Base-by-base conservation (phyloP, 23 tunicate species). In the Styela clava region DNA sequence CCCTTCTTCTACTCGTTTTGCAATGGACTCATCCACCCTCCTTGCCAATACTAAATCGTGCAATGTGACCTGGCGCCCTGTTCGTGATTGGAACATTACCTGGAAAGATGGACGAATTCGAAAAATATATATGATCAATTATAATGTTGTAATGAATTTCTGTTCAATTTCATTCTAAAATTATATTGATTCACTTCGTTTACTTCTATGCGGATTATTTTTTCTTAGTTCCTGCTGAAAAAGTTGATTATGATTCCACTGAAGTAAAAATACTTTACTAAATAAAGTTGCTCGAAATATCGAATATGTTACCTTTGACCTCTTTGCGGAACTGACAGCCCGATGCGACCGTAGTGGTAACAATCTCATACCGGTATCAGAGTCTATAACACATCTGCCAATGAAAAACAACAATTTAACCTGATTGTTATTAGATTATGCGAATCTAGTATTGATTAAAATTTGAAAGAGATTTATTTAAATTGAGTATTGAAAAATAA, bases 311-410 rank as follows among this genome's bases (percentile, higher is more conserved):
- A 84, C 94, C 94, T 79, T 88, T 52, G 94, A 84, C 34, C 35
- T 74, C 69, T 84, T 62, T 9, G 68, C 12, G 34, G 74, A 77
- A 9, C 86, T 51, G 31, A 87, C 28, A 16, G 69, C 28, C 28
- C 68, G 79, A 21, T 81, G 76, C 16, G 76, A 62, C n/a, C 84
- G 74, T 68, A 91, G 85, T 2, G 99, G 99, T 34, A 96, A 83
- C 67, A 96, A 56, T 32, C 96, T 74, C 52, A 96, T 85, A 2
- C 99, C 99, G 21, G 97, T 87, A 67, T 96, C 94, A 36, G 83
- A 85, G 80, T 96, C 99, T 28, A 85, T 81, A 0, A 96, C 90
- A 69, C 99, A 96, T 33, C 98, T 93, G 78, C 0, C 31, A 52
- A 69, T 12, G 31, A 34, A 29, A 61, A 61, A 61, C 20, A 61